Evolutionary conservation across 1,140 invertebrate genomes (phyloP), one percentile per base, ranked within the genome.

Genomic region (Zaprionus davidi): DNA sequence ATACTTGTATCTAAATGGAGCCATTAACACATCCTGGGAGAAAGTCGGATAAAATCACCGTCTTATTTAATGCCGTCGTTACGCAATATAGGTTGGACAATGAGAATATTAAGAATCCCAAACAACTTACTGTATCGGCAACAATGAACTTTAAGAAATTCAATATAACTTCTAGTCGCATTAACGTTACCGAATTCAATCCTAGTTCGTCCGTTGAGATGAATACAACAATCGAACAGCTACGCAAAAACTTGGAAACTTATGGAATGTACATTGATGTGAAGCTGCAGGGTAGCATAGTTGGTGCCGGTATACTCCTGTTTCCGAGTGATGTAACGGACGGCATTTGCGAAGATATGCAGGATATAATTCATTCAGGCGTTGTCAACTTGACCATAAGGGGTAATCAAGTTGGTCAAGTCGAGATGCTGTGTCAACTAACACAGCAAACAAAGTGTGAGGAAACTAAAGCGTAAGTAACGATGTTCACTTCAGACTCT

Each of bases 351-450:
- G 34, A 15, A 0, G 65, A 60, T 12, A 88, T 90, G 85, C 0
- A 6, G 0, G 81, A 84, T 15, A 13, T 90, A 5, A 49, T 79
- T n/a, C 65, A 79, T 31, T 26, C 63, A n/a, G 85, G 74, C 4
- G 34, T 7, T 11, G 46, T 65, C 4, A 22, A 6, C 0, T 3
- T 90, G 22, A 12, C 28, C 1, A 5, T 24, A 0, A 22, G 41
- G 9, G 70, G 36, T 1, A 9, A 63, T 7, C 2, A 17, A 2
- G 57, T 71, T 5, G 85, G 86, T 17, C 58, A 36, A 2, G 2
- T 88, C 13, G 76, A 77, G 49, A 11, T 90, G 0, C 46, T 73
- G 3, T 90, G 70, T 34, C 78, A 76, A 0, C 11, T 88, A 11
- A 6, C 68, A 2, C 20, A n/a, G n/a, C n/a, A n/a, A n/a, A n/a